Conservation (phyloP, 2,888 invertebrate species). For the Dryomyza anilis region DNA sequence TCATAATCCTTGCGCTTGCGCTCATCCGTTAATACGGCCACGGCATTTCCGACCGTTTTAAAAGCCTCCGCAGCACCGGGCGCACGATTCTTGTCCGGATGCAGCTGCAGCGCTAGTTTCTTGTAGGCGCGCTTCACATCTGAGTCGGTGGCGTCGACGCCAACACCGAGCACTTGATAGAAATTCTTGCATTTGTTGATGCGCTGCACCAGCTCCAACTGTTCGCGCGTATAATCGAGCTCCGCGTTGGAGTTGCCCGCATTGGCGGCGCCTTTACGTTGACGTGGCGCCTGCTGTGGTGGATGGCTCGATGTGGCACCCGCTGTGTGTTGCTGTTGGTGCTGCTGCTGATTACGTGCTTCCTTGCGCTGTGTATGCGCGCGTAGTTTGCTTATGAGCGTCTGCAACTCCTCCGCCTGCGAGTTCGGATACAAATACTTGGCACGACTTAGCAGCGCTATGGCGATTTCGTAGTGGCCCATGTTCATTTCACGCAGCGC, state of each 20-base stretch:
- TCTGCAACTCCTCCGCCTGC: conserved; percentile 66
- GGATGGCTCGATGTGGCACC: not conserved
- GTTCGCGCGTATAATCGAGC: conserved; percentile 74
- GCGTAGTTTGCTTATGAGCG: conserved; percentile 40
- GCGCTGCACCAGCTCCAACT: conserved; percentile 72
- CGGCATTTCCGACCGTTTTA: conserved; percentile 82
- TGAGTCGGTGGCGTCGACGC: conserved; percentile 69
- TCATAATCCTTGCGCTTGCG: conserved; percentile 80
- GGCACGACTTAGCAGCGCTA: conserved; percentile 70
- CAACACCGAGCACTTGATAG: conserved; percentile 76
- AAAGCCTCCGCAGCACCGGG: conserved; percentile 83
- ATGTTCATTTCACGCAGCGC: conserved; percentile 66
- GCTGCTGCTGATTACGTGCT: not conserved
- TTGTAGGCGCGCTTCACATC: conserved; percentile 76
- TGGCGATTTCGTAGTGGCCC: conserved; percentile 69
- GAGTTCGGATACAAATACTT: conserved; percentile 70
- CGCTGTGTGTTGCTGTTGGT: too few relatives aligned
- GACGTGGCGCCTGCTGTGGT: conserved; percentile 29
- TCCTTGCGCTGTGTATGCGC: conserved; percentile 15
- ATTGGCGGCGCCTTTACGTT: conserved; percentile 9
- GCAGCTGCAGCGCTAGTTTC: conserved; percentile 77
- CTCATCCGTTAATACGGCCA: conserved; percentile 74
- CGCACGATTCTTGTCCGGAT: conserved; percentile 84
- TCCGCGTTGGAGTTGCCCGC: conserved; percentile 10
- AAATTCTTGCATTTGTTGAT: conserved; percentile 72